Evolutionary conservation across 2,113 vertebrate species (phyloP).

Genomic region (Eulemur rufifrons): DNA sequence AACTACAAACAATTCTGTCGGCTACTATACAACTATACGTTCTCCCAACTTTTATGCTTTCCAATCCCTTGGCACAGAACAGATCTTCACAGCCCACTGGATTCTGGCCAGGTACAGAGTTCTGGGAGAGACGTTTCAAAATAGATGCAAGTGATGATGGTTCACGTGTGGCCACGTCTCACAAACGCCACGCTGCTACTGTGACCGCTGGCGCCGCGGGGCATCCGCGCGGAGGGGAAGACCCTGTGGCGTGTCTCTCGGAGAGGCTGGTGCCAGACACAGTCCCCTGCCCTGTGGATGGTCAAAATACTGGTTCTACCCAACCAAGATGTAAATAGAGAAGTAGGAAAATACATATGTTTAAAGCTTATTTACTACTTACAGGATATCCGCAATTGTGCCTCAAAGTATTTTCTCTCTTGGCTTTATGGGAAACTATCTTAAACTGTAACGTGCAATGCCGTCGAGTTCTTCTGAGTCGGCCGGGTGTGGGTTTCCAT

Average conservation of each 20-base stretch:
- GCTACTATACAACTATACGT: fast-evolving
- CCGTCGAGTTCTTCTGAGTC: not conserved
- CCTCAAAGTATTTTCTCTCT: not conserved
- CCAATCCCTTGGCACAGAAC: not conserved
- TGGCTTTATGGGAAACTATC: not conserved
- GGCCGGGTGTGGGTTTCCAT: not conserved
- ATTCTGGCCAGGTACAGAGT: not conserved
- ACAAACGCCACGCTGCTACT: no score
- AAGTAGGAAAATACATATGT: not conserved
- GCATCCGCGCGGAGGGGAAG: not conserved
- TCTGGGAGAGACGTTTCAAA: not conserved
- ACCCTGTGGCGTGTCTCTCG: fast-evolving
- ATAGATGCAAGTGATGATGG: not conserved
- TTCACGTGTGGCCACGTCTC: fast-evolving
- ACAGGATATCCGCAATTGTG: not conserved
- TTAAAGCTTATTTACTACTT: not conserved
- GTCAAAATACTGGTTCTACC: not conserved
- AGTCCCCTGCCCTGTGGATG: fast-evolving
- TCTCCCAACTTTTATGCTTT: not conserved
- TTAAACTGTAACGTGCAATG: not conserved
- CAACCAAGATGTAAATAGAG: no score
- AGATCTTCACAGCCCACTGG: fast-evolving
- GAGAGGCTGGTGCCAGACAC: fast-evolving
- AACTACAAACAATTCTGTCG: no score
- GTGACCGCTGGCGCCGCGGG: fast-evolving